Base-by-base conservation (phyloP, 2,113 vertebrate species). In the Seriola aureovittata region DNA sequence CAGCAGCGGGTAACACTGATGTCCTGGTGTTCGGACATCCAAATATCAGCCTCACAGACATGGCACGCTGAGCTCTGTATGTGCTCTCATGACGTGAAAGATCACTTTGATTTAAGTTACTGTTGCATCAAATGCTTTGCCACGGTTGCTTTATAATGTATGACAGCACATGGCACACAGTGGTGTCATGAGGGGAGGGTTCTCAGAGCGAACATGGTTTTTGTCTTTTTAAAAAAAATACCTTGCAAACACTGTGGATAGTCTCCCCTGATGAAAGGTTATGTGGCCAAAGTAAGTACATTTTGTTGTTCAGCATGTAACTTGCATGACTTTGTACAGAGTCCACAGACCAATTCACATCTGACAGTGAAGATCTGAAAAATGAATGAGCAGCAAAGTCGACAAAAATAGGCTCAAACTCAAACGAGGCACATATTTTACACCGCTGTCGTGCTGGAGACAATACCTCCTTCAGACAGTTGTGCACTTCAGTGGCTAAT, bases 251-350 rank as follows among this genome's bases (percentile, higher is more conserved):
- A 2, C 55, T 59, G 64, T 13, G 48, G 72, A 74, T 36, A 55
- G 54, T 32, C 67, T 40, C 69, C 60, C 25, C 21, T 19, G 71
- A 86, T 42, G 57, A 80, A 58, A 60, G 8, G 38, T 71, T 32
- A 54, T 9, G 21, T 57, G 54, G 50, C 68, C 54, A 3, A 50
- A 44, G 23, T 38, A 75, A 90, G 75, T 85, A 71, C 57, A 69
- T 86, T 83, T 79, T 83, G 76, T 85, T 85, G 82, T 85, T 80
- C 34, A 0, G 21, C 70, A 75, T 88, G 42, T 55, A 74, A 91
- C 79, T 90, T 90, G 80, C 72, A 81, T 80, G 71, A 68, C 63
- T 85, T 76, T 76, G 71, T 36, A 80, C 68, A 65, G 9, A 71
- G 46, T 64, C 60, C 46, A 71, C 21, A 60, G 70, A 48, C 38